These are phyloP conservation scores for Phenacoccus solenopsis DNA, from an alignment of 1,140 invertebrate genomes.

Conservation along the genomic window DNA sequence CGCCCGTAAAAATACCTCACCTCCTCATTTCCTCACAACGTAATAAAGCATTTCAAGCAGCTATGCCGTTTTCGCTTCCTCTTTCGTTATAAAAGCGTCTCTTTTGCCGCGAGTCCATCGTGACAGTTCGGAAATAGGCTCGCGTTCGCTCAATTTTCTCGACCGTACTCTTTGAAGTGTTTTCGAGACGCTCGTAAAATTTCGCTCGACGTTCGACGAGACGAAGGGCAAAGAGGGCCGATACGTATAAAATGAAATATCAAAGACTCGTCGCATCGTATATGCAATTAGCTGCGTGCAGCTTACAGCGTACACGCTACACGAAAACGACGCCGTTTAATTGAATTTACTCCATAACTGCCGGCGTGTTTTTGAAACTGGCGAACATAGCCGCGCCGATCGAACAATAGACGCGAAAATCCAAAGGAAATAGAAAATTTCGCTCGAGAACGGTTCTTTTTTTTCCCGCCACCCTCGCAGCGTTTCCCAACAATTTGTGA, in stretches of 20 bases:
- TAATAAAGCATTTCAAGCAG: too few species aligned
- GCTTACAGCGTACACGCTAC: not conserved
- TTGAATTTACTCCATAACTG: not conserved
- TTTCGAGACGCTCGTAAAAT: not conserved
- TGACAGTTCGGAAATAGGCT: not conserved
- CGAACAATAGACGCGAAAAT: not conserved
- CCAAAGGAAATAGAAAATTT: not conserved
- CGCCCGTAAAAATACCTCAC: too few species aligned
- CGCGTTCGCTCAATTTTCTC: not conserved
- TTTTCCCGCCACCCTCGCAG: too few species aligned
- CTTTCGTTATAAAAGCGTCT: too few species aligned
- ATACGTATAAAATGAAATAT: not conserved
- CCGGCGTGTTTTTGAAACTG: not conserved
- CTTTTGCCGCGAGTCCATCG: too few species aligned
- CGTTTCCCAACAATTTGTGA: not conserved
- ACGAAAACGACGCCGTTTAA: not conserved
- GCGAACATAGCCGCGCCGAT: not conserved
- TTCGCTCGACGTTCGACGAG: not conserved
- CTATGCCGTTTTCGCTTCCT: too few species aligned
- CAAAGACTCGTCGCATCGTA: not conserved
- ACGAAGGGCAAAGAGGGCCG: too few species aligned
- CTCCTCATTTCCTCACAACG: too few species aligned
- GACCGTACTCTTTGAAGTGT: not conserved
- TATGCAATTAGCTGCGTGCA: not conserved
- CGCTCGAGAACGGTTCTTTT: not conserved